Evolutionary conservation across 2,113 vertebrate species (phyloP).

Genomic region (Boleophthalmus pectinirostris): DNA sequence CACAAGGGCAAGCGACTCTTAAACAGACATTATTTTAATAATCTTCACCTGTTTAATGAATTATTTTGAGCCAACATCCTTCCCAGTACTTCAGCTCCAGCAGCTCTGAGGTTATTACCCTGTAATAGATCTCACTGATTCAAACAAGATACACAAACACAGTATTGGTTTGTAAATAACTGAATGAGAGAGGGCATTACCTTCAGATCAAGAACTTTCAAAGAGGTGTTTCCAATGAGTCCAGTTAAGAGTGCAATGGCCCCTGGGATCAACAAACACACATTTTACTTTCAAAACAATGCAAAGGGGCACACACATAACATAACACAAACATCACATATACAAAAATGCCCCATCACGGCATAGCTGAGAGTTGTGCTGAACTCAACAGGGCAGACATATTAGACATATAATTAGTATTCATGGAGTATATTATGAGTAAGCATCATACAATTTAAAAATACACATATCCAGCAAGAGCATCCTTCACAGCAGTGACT

Average conservation of each 20-base stretch:
- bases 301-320: too few relatives aligned
- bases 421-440: too few relatives aligned
- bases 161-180: not conserved
- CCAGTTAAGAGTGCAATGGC: conserved; percentile 81
- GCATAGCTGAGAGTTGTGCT: not conserved
- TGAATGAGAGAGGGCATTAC: conserved; percentile 66
- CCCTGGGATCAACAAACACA: conserved; percentile 69
- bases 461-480: not conserved
- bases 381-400: not conserved
- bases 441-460: not conserved
- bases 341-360: not conserved
- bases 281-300: too few relatives aligned
- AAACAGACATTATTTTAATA: not conserved
- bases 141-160: not conserved
- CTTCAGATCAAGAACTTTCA: conserved; percentile 88
- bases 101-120: conserved; percentile 90
- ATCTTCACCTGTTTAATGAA: conserved; percentile 82
- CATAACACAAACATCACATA: too few relatives aligned
- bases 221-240: conserved; percentile 82
- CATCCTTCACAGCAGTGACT: too few relatives aligned
- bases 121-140: conserved; percentile 45
- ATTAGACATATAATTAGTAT: not conserved
- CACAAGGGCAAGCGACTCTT: not conserved
- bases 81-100: conserved; percentile 85
- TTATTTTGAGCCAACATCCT: conserved; percentile 86